A percentile compares a stretch with the other conserved stretches of the same genome.
These are phyloP conservation scores for Taenaris catops DNA, from an alignment of 2,888 invertebrate genomes.

Conservation along the genomic window DNA sequence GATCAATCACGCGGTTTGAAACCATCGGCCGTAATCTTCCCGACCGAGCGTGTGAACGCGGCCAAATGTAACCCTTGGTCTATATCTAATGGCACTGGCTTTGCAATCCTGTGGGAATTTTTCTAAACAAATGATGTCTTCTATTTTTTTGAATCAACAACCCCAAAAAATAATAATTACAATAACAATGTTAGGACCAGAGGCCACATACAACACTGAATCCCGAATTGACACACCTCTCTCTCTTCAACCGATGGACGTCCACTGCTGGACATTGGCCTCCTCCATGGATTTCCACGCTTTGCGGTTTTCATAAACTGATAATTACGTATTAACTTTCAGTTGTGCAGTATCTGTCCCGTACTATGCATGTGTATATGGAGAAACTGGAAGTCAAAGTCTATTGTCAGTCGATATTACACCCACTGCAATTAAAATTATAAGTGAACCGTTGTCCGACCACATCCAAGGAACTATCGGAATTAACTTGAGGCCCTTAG, in stretches of 20 bases:
- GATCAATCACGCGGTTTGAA: conserved; percentile 65
- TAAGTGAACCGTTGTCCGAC: conserved; percentile 63
- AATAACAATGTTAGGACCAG: too few species aligned
- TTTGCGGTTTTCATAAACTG: too few species aligned
- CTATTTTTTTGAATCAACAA: too few species aligned
- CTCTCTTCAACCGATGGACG: too few species aligned
- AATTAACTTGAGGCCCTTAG: conserved; percentile 41
- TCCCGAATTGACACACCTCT: too few species aligned
- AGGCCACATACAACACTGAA: too few species aligned
- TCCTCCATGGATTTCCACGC: too few species aligned
- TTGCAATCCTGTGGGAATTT: conserved; percentile 55
- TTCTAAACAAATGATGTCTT: conserved; percentile 7
- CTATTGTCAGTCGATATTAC: conserved; percentile 82
- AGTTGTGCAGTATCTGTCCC: conserved; percentile 83
- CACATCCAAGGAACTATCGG: conserved; percentile 31
- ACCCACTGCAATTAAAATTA: conserved; percentile 66
- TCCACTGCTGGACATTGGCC: too few species aligned
- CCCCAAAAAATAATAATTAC: too few species aligned
- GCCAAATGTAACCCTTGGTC: conserved; percentile 49
- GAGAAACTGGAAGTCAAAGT: conserved; percentile 58
- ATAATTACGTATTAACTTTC: too few species aligned
- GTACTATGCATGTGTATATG: conserved; percentile 83
- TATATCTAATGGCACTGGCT: conserved; percentile 54
- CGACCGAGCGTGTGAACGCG: conserved; percentile 66
- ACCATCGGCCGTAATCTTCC: conserved; percentile 58